Conservation (phyloP, 2,797 vertebrate genomes). For the Sebastes nivosus region DNA sequence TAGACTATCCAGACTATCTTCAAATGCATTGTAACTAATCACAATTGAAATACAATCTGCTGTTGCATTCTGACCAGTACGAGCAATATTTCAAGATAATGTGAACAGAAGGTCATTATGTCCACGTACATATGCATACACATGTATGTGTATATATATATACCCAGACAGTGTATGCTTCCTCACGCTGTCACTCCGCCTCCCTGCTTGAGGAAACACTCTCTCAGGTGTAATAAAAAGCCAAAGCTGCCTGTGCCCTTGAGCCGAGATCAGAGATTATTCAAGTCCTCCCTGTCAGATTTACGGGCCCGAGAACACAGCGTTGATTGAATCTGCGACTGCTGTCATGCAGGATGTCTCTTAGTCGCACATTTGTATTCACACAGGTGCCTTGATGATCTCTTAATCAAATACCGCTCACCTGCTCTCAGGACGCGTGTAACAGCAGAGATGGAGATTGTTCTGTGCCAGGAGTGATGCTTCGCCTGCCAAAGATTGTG, state of each 20-base stretch:
- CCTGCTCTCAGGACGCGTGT: constrained; percentile 44
- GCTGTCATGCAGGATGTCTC: constrained; percentile 51
- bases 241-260: constrained; percentile 52
- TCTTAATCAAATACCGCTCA: constrained; percentile 72
- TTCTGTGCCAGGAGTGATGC: constrained; percentile 34
- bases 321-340: constrained; percentile 55
- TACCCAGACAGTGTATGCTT: background rate
- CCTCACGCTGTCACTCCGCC: constrained; percentile 27
- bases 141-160: background rate
- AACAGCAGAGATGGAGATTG: constrained; percentile 32
- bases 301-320: constrained; percentile 41
- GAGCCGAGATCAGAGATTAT: constrained; percentile 62
- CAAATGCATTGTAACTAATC: background rate
- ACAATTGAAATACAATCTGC: background rate
- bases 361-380: constrained; percentile 67
- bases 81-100: background rate
- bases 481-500: constrained; percentile 37
- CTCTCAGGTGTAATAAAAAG: constrained; percentile 61
- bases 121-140: background rate
- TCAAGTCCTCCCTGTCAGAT: constrained; percentile 56
- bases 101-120: background rate
- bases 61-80: background rate
- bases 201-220: constrained; percentile 47
- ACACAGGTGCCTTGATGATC: constrained; percentile 57
- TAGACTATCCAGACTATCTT: background rate